These are phyloP conservation scores for Nomada fabriciana DNA, from an alignment of 2,888 invertebrate genomes.

Conservation along the genomic window DNA sequence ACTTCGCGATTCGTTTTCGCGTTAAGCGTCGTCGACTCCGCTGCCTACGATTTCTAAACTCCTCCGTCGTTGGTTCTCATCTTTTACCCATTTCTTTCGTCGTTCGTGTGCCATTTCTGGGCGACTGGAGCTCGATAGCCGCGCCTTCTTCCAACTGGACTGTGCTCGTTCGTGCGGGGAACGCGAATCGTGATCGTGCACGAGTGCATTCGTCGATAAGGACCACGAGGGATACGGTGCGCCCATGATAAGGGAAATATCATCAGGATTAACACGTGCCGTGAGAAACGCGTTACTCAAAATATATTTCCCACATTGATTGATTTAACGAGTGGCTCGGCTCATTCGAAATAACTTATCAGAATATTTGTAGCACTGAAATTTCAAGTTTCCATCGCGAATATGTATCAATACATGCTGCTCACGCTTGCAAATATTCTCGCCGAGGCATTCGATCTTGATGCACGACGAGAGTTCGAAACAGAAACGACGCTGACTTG, in stretches of 20 bases:
- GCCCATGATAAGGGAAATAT: conserved; percentile 44
- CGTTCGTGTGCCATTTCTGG: background rate
- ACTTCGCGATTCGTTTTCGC: conserved; percentile 56
- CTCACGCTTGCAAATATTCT: too few relatives aligned
- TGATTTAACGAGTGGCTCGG: too few relatives aligned
- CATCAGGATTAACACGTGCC: conserved; percentile 3
- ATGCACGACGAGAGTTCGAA: background rate
- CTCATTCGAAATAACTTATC: too few relatives aligned
- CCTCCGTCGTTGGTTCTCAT: too few relatives aligned
- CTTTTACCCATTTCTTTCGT: background rate
- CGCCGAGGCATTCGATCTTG: too few relatives aligned
- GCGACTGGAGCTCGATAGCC: background rate
- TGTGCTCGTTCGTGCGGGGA: conserved; percentile 34
- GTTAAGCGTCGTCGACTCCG: conserved; percentile 3
- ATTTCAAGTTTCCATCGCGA: too few relatives aligned
- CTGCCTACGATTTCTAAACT: background rate
- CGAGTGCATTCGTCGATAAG: conserved; percentile 27
- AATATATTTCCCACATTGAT: conserved; percentile 5
- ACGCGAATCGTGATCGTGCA: conserved; percentile 2
- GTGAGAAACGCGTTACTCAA: background rate
- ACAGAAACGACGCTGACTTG: too few relatives aligned
- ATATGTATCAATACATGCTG: too few relatives aligned
- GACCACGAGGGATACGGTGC: background rate
- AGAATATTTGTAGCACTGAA: too few relatives aligned
- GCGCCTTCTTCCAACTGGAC: background rate